phyloP scores from a whole-genome alignment of 2,888 invertebrate species.

The Caenorhabditis wallacei region DNA sequence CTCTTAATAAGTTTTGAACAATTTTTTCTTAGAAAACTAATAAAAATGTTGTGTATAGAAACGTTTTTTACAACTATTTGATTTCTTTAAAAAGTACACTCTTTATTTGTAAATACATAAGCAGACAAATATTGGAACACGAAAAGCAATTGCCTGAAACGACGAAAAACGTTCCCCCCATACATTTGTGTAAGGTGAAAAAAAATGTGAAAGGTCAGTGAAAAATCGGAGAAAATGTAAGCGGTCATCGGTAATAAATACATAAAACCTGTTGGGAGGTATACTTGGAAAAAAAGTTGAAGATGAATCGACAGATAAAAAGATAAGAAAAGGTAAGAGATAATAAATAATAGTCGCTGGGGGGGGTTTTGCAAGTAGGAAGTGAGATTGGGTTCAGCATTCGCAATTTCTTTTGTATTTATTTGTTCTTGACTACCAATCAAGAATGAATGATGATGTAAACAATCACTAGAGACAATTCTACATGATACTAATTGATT shows the following conservation, averaged over 20 bases:
- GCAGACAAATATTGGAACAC: conserved; percentile 52
- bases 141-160: conserved; percentile 40
- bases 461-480: conserved; percentile 31
- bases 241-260: conserved; percentile 62
- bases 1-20: too few relatives aligned
- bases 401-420: conserved; percentile 23
- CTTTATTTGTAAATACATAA: conserved; percentile 40
- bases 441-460: conserved; percentile 36
- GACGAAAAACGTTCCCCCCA: conserved; percentile 33
- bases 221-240: neutral
- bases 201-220: conserved; percentile 24
- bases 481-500: conserved; percentile 15
- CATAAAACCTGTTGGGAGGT: conserved; percentile 57
- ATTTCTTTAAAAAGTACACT: conserved; percentile 34
- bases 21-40: too few relatives aligned
- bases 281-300: conserved; percentile 20
- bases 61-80: too few relatives aligned
- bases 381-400: conserved; percentile 1
- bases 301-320: conserved; percentile 2
- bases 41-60: too few relatives aligned
- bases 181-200: neutral
- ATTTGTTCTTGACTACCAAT: conserved; percentile 32
- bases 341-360: conserved; percentile 43
- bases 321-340: neutral
- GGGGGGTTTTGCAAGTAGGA: conserved; percentile 27